These are phyloP conservation scores for Drosophila gaucha DNA, from an alignment of 2,888 invertebrate species.

Conservation along the genomic window DNA sequence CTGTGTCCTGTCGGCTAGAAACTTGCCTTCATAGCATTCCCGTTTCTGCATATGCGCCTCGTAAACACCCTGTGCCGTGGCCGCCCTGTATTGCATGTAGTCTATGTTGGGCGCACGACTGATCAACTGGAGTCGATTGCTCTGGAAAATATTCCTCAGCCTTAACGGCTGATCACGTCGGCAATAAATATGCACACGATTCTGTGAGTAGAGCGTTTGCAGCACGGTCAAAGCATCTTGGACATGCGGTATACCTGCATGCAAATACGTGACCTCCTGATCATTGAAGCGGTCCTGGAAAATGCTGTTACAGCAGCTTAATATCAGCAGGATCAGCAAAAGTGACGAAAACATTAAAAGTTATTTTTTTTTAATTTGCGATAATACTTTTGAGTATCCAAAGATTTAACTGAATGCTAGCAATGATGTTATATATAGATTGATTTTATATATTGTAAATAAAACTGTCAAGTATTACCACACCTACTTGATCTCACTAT, in stretches of 20 bases:
- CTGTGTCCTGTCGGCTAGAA: background rate
- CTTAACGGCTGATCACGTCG: background rate
- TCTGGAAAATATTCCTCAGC: slow-evolving; percentile 41
- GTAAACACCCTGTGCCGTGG: slow-evolving; percentile 9
- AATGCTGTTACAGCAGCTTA: background rate
- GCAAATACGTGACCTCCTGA: slow-evolving; percentile 20
- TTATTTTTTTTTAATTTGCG: too few relatives aligned
- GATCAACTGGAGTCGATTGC: slow-evolving; percentile 25
- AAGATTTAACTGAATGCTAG: background rate
- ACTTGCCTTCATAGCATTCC: slow-evolving; percentile 31
- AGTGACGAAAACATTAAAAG: background rate
- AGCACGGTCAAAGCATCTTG: slow-evolving; percentile 1
- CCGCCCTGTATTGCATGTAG: slow-evolving; percentile 46
- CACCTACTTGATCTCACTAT: too few relatives aligned
- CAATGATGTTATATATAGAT: too few relatives aligned
- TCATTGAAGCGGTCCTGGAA: background rate
- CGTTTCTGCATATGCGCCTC: background rate
- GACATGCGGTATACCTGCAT: background rate
- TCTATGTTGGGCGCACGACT: background rate
- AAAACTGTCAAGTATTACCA: too few relatives aligned
- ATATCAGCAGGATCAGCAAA: background rate
- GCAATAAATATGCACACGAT: slow-evolving; percentile 45
- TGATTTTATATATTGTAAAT: too few relatives aligned
- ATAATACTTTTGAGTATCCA: background rate
- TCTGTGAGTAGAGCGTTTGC: slow-evolving; percentile 19